phyloP scores from a whole-genome alignment of 2,797 vertebrate genomes.

The Channallabes apus region DNA sequence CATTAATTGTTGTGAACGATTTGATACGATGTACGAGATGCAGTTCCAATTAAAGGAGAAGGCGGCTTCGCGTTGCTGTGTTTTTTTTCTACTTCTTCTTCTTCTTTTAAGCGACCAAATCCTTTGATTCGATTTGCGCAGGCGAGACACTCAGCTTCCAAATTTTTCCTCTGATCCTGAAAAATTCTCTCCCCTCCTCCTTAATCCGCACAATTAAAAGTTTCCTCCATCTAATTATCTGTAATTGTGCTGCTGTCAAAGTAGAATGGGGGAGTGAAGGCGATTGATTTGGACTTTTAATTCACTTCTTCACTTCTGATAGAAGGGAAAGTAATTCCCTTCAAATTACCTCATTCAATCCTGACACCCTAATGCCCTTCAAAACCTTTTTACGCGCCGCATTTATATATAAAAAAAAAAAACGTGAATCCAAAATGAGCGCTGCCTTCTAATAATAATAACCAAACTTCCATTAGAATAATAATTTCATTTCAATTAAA shows the following conservation, averaged over 20 bases:
- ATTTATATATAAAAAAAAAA: constrained; percentile 87
- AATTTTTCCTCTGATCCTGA: constrained; percentile 88
- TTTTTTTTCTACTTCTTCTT: constrained; percentile 56
- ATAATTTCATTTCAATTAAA: constrained; percentile 99
- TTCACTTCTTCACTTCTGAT: constrained; percentile 99
- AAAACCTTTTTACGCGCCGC: constrained; percentile 91
- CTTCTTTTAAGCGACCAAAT: constrained; percentile 84
- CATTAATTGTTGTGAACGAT: constrained; percentile 99
- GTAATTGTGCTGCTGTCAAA: constrained; percentile 99
- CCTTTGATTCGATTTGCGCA: constrained; percentile 97
- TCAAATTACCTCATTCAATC: constrained; percentile 99
- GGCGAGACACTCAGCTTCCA: constrained; percentile 88
- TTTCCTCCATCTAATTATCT: constrained; percentile 99
- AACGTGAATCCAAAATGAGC: constrained; percentile 88
- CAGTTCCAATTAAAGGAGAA: constrained; percentile 93
- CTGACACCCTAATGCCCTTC: constrained; percentile 99
- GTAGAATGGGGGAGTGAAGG: constrained; percentile 84
- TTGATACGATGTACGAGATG: constrained; percentile 95
- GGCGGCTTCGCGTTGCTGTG: constrained; percentile 85
- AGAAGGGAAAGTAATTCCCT: constrained; percentile 99
- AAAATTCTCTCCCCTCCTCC: constrained; percentile 84
- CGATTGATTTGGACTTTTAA: constrained; percentile 99
- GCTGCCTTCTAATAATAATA: constrained; percentile 99
- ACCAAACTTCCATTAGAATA: constrained; percentile 99
- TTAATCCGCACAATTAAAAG: constrained; percentile 99